phyloP scores from a whole-genome alignment of 1,140 invertebrate genomes.

The Ooceraea biroi region DNA sequence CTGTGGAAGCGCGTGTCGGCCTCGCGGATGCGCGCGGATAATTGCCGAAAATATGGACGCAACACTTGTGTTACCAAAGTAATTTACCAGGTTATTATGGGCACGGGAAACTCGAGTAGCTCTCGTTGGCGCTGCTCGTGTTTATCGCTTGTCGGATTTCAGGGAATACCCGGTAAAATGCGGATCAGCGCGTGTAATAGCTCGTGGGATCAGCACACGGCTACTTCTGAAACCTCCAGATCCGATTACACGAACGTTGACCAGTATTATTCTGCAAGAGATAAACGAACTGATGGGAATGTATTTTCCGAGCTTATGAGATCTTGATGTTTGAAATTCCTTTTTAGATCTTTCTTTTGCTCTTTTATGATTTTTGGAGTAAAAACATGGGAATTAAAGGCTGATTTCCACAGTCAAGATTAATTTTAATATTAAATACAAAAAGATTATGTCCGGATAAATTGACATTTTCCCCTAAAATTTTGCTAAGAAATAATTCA shows the following conservation, averaged over 20 bases:
- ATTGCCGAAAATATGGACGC: slow-evolving; percentile 55
- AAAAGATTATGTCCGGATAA: neutral
- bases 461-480: neutral
- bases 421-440: neutral
- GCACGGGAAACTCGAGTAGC: slow-evolving; percentile 44
- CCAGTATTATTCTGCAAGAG: neutral
- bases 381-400: too few relatives aligned
- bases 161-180: slow-evolving; percentile 30
- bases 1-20: slow-evolving; percentile 33
- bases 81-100: slow-evolving; percentile 54
- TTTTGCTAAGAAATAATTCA: neutral
- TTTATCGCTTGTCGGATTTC: slow-evolving; percentile 35
- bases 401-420: too few relatives aligned
- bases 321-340: neutral
- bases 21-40: slow-evolving; percentile 51
- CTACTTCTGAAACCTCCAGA: slow-evolving; percentile 14
- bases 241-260: slow-evolving; percentile 41
- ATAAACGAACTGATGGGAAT: neutral
- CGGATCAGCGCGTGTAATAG: slow-evolving; percentile 10
- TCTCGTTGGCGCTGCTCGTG: neutral
- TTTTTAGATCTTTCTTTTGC: too few relatives aligned
- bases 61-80: slow-evolving; percentile 38
- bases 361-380: too few relatives aligned
- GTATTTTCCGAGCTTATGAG: neutral
- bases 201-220: slow-evolving; percentile 1